Base-by-base conservation (phyloP, 2,888 invertebrate species). In the Cordylochernes scorpioides region DNA sequence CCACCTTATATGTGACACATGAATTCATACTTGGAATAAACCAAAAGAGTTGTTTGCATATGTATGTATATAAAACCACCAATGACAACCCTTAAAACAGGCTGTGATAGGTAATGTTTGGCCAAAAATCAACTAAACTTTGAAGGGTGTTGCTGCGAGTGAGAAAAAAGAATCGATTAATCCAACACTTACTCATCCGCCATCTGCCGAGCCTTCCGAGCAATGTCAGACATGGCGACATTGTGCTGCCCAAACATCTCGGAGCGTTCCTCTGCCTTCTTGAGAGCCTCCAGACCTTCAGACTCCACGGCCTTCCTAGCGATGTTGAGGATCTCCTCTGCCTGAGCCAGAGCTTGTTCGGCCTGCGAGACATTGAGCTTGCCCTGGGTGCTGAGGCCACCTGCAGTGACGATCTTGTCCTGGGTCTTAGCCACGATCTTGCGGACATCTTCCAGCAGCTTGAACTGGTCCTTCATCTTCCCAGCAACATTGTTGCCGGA, bases 201-300 rank as follows among this genome's bases (percentile, higher is more conserved):
- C 5, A 74, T 51, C 10, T 66, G 59, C 21, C 86, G 65, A 0
- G 91, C 84, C 50, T 84, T 72, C 38, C 77, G 68, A 0, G 91
- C 84, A 30, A 88, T 68, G 8, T 68, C 65, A 1, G 84, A 78
- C 72, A 97, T 84, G 46, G 77, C 71, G n/a, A 71, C 66, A 1
- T 78, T 80, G 48, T 86, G 84, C 41, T 78, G 78, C 9, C 88
- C 91, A 44, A 74, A 75, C 49, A 74, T 68, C 21, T 67, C 65
- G 0, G 77, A 73, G 28, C 74, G 64, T 42, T 70, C 67, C 41
- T 67, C 64, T 1, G 88, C 91, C 40, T 70, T 67, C 1, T 64
- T 59, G 33, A 86, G 54, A 0, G 86, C 80, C 3, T 65, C 64
- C 12, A 65, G 62, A 0, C 88, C 91, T 45, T 84, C 78, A 0